Base-by-base conservation (phyloP, 2,888 invertebrate genomes). In the Thymelicus acteon region DNA sequence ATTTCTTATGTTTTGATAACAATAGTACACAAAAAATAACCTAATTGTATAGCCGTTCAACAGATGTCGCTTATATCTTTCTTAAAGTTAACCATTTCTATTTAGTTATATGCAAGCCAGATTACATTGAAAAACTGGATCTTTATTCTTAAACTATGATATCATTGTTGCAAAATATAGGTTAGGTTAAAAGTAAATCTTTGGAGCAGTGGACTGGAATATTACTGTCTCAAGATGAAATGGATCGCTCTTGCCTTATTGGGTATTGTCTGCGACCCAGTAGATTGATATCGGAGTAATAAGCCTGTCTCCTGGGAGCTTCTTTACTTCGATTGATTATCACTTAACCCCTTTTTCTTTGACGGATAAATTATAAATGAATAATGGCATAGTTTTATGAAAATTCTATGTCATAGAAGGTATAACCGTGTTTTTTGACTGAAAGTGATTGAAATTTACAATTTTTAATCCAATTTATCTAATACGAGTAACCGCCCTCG, bases 211-310 rank as follows among this genome's bases (percentile, higher is more conserved):
- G 54, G 24, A 24, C 8, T 7, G 24, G 54, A 54, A 54, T 12
- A 54, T 54, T 24, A 54, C 8, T 24, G 54, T 54, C 54, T 24
- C 24, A 8, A 54, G 54, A 54, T 54, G 54, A 54, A 54, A 54
- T 24, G 54, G 54, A 54, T 54, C 24, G 54, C 24, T 24, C 54
- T 12, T 24, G 54, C 10, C 49, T 49, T 24, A 19, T 24, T 19
- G 24, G 6, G 24, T 54, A 54, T 10, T 54, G 54, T 54, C 24
- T 54, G 7, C 44, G 40, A 40, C 7, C 7, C 44, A 44, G 12
- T 54, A 24, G 54, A 54, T 54, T 54, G 54, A 54, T 54, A 54
- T 54, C 24, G 10, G 12, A 24, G 54, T 54, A 54, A 54, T 54
- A 54, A 54, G 19, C 10, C 54, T 24, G 24, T 54, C 54, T 24